Evolutionary conservation across 2,888 invertebrate genomes (phyloP).

Genomic region (Bhutanitis thaidina): DNA sequence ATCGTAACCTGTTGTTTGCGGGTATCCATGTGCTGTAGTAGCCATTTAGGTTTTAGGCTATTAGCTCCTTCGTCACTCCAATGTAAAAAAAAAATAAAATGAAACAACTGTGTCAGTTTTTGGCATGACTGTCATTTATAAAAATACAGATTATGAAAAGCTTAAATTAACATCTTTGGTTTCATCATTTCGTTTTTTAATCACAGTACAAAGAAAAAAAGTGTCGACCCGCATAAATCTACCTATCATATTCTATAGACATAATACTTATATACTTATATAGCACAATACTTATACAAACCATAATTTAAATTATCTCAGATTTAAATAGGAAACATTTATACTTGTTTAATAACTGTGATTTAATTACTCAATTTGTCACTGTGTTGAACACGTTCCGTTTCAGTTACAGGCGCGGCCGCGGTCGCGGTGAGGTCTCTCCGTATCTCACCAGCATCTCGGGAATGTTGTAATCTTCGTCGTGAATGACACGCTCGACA

Average conservation of each 20-base stretch:
- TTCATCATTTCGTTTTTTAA: background rate
- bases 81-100: background rate
- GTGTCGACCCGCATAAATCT: background rate
- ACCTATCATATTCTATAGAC: background rate
- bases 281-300: too few relatives aligned
- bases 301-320: too few relatives aligned
- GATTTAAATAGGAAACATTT: background rate
- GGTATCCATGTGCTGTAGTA: too few relatives aligned
- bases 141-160: slow-evolving; percentile 9
- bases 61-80: too few relatives aligned
- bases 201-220: background rate
- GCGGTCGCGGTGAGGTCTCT: background rate
- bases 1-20: too few relatives aligned
- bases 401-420: background rate
- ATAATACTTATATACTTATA: too few relatives aligned
- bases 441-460: slow-evolving; percentile 38
- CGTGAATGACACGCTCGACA: background rate
- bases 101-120: background rate
- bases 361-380: background rate
- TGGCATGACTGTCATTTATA: slow-evolving; percentile 16
- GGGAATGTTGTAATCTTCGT: slow-evolving; percentile 30
- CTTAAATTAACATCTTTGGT: slow-evolving; percentile 1
- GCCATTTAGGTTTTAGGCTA: too few relatives aligned
- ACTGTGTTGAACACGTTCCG: background rate
- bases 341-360: background rate